Conservation (phyloP, 2,113 vertebrate species). For the Cheilinus undulatus region DNA sequence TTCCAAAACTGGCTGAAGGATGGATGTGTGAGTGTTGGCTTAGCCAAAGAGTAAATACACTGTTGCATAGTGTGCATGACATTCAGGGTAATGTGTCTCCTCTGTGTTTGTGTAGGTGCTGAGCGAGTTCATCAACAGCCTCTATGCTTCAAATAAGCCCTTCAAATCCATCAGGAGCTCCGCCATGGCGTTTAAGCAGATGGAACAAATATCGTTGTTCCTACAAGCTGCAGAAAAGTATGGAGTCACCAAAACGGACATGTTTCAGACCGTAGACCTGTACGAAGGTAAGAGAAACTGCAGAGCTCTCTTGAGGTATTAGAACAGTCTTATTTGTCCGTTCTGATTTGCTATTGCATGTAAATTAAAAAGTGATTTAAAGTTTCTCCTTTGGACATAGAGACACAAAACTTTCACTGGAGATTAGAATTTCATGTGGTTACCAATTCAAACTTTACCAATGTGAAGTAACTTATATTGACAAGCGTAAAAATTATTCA, state of each 20-base stretch:
- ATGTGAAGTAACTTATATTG: not conserved
- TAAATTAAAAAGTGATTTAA: no score
- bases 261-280: conserved; percentile 97
- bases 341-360: no score
- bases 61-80: conserved; percentile 2
- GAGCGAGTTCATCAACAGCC: conserved; percentile 92
- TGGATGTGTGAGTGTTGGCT: conserved; percentile 88
- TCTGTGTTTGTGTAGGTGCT: conserved; percentile 84
- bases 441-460: not conserved
- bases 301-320: not conserved
- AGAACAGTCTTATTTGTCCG: no score
- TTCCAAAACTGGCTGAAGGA: conserved; percentile 98
- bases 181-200: conserved; percentile 95
- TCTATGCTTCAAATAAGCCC: conserved; percentile 84
- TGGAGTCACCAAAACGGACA: conserved; percentile 90
- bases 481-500: not conserved
- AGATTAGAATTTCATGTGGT: not conserved
- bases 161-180: conserved; percentile 87
- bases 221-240: conserved; percentile 91
- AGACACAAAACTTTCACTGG: no score
- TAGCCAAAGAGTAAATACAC: not conserved
- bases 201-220: conserved; percentile 96
- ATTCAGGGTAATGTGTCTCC: not conserved
- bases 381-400: no score
- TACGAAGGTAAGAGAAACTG: conserved; percentile 87